phyloP scores from a whole-genome alignment of 2,113 vertebrate genomes.

The Amphilophus citrinellus region DNA sequence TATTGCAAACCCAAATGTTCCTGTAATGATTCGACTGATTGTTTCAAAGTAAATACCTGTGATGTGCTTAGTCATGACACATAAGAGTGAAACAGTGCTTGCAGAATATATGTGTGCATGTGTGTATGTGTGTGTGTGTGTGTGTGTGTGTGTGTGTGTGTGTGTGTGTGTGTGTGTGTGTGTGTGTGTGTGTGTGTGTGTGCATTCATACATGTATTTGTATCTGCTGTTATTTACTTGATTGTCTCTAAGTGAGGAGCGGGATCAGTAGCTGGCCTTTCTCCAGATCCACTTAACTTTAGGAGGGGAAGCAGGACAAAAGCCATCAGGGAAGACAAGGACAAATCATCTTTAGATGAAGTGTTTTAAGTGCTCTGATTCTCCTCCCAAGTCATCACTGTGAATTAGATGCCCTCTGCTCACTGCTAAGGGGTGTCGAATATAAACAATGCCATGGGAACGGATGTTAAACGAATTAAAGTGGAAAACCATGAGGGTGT shows the following conservation, averaged over 20 bases:
- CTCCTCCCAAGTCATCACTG: constrained; percentile 69
- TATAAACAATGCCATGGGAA: constrained; percentile 75
- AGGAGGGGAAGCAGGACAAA: constrained; percentile 70
- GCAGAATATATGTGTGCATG: background rate
- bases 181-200: constrained; percentile 12
- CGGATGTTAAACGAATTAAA: constrained; percentile 71
- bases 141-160: constrained; percentile 27
- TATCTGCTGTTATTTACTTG: constrained; percentile 63
- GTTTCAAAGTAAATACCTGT: background rate
- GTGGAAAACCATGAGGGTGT: constrained; percentile 80
- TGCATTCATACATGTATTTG: constrained; percentile 46
- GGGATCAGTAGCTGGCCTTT: constrained; percentile 71
- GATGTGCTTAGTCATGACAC: constrained; percentile 25
- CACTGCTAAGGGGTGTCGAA: constrained; percentile 50
- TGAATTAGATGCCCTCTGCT: constrained; percentile 79
- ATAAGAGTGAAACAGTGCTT: constrained; percentile 10
- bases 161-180: constrained; percentile 22
- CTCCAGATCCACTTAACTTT: constrained; percentile 80
- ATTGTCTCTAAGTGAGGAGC: constrained; percentile 76
- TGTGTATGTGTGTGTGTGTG: constrained; percentile 19
- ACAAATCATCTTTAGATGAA: constrained; percentile 85
- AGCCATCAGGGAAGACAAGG: constrained; percentile 80
- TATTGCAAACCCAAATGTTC: constrained; percentile 44
- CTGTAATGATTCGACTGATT: constrained; percentile 51
- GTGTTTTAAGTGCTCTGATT: constrained; percentile 79